These are phyloP conservation scores for Monochamus alternatus DNA, from an alignment of 2,888 invertebrate species.

Conservation along the genomic window DNA sequence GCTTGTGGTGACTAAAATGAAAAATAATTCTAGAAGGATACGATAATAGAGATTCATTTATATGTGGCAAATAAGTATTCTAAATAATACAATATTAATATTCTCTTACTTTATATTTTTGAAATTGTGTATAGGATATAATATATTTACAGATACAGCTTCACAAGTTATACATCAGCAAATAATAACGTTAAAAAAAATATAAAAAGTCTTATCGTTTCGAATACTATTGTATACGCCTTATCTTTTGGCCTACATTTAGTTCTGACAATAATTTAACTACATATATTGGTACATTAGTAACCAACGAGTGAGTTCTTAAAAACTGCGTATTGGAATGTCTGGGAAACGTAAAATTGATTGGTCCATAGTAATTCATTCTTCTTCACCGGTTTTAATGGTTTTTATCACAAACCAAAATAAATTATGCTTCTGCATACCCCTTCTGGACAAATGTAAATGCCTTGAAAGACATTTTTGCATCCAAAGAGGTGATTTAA, in stretches of 20 bases:
- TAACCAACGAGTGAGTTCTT: not conserved
- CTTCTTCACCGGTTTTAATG: not conserved
- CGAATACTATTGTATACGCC: not conserved
- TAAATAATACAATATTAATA: not conserved
- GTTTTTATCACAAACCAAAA: not conserved
- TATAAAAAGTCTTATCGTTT: not conserved
- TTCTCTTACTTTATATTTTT: not conserved
- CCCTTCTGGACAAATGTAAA: not conserved
- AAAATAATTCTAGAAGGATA: too few species aligned
- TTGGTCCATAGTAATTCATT: not conserved
- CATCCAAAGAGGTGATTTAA: too few species aligned
- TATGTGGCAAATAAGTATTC: too few species aligned
- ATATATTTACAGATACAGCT: not conserved
- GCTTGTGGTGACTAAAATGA: too few species aligned
- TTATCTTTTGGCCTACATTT: too few species aligned
- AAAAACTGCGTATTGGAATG: slow-evolving; percentile 1
- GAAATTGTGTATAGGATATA: not conserved
- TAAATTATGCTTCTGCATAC: not conserved
- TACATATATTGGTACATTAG: not conserved
- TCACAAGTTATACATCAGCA: not conserved
- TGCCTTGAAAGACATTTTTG: not conserved
- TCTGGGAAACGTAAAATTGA: not conserved
- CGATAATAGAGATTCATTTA: too few species aligned
- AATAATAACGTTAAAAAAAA: slow-evolving; percentile 1
- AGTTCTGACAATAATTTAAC: not conserved